Evolutionary conservation across 2,888 invertebrate species (phyloP).

Genomic region (Melanchra persicariae): DNA sequence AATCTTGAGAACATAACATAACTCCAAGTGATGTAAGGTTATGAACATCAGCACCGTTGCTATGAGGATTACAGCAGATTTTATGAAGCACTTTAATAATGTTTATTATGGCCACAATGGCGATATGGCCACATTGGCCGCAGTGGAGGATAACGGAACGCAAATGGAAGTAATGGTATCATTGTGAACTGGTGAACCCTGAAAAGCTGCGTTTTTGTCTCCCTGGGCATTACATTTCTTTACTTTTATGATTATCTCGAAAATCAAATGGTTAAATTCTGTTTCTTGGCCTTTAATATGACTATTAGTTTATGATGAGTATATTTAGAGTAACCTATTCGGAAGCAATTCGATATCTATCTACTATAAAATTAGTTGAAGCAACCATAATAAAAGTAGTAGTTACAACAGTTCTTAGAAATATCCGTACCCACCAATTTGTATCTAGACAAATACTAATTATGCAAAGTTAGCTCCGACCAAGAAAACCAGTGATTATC

Average conservation of each 20-base stretch:
- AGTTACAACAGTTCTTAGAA: slow-evolving; percentile 20
- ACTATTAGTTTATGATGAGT: background rate
- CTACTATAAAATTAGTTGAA: slow-evolving; percentile 17
- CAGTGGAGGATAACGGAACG: slow-evolving; percentile 23
- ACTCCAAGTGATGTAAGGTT: slow-evolving; percentile 34
- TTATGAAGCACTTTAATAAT: slow-evolving; percentile 44
- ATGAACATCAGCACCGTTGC: slow-evolving; percentile 29
- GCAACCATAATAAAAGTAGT: background rate
- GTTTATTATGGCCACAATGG: slow-evolving; percentile 45
- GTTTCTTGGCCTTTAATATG: background rate
- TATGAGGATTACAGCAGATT: slow-evolving; percentile 37
- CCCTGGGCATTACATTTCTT: background rate
- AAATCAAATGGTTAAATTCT: background rate
- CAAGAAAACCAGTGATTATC: slow-evolving; percentile 44
- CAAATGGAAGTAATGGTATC: slow-evolving; percentile 36
- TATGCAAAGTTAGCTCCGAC: slow-evolving; percentile 44
- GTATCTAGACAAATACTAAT: slow-evolving; percentile 40
- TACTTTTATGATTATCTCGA: background rate
- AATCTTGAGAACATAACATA: slow-evolving; percentile 13
- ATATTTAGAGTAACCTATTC: background rate
- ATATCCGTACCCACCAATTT: slow-evolving; percentile 24
- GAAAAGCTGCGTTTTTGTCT: background rate
- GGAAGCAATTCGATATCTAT: background rate
- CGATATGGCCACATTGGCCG: slow-evolving; percentile 15
- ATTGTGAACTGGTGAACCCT: slow-evolving; percentile 27